Evolutionary conservation across 2,113 vertebrate species (phyloP), one percentile per base, ranked within the genome.

Genomic region (Cochlearius cochlearius): DNA sequence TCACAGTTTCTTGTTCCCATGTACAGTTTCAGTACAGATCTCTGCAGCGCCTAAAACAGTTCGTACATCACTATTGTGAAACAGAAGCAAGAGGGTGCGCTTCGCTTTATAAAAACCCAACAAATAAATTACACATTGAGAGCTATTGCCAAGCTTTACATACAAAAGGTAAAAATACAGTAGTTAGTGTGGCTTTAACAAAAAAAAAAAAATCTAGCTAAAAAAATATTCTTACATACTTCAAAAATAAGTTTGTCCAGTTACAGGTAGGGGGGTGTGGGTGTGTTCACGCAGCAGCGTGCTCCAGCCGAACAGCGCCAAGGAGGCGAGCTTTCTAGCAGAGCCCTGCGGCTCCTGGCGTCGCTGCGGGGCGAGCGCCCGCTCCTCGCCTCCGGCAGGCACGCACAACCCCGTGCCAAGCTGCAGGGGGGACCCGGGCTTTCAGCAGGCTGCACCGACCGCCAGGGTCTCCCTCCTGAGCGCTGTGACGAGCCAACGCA

Each of bases 71-170:
- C 92, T 87, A 77, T 6, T 32, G 72, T 87, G 90, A 94, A 86
- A 96, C 78, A 93, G 38, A 87, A 86, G 77, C 83, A 86, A 95
- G 89, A 95, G 30, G 87, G 95, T 96, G 90, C 92, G 83, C 93
- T 94, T 92, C 13, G 78, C 95, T 94, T 92, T 92, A 96, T 96
- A 97, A 92, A 94, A 93, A 96, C 53, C 0, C 55, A 80, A 95
- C 92, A 98, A 98, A 98, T 98, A 98, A 98, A 98, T 98, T 98
- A 98, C 18, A 98, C 83, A 85, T 93, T 83, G 82, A 96, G 94
- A 94, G 87, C 97, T 97, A 98, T 59, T 69, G 72, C 80, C 93
- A 87, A 98, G 97, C 80, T 97, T 98, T 97, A 97, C 92, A 90
- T 96, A 97, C 49, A 96, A 97, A 97, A 98, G 83, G 94, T 98